Evolutionary conservation across 2,113 vertebrate species (phyloP).

Genomic region (Elephantulus edwardii): DNA sequence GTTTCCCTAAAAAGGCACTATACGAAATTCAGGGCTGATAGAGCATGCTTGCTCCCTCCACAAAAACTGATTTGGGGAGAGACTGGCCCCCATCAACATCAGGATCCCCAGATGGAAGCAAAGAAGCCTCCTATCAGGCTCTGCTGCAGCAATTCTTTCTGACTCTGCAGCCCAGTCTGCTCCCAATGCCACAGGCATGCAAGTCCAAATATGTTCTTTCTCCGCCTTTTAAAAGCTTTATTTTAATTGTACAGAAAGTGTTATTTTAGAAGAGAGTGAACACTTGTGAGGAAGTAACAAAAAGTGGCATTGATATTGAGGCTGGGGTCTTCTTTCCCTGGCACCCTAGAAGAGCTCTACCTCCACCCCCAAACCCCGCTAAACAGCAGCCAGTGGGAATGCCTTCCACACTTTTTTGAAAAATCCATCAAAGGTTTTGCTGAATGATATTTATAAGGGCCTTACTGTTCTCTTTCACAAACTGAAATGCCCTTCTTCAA

Average conservation of each 20-base stretch:
- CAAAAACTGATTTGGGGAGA: neutral
- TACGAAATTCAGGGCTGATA: neutral
- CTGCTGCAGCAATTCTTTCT: neutral
- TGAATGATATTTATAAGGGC: conserved; percentile 77
- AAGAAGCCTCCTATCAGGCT: neutral
- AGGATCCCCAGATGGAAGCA: neutral
- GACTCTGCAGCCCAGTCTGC: neutral
- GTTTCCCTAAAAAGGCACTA: neutral
- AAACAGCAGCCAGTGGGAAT: neutral
- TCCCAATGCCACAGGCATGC: neutral
- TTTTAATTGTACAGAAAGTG: neutral
- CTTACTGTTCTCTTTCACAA: conserved; percentile 68
- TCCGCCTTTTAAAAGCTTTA: neutral
- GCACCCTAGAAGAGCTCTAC: neutral
- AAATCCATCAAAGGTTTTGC: conserved; percentile 74
- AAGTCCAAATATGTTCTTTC: neutral
- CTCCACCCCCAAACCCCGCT: neutral
- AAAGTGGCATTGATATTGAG: neutral
- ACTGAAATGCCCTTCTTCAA: conserved; percentile 71
- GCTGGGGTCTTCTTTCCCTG: neutral
- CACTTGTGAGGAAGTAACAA: neutral
- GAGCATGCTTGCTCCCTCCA: neutral
- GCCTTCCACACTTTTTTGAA: conserved; percentile 75
- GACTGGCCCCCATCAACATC: neutral
- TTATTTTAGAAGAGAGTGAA: neutral